These are phyloP conservation scores for Acrocyrtus sp. DNA, from an alignment of 2,888 invertebrate species.

Conservation along the genomic window DNA sequence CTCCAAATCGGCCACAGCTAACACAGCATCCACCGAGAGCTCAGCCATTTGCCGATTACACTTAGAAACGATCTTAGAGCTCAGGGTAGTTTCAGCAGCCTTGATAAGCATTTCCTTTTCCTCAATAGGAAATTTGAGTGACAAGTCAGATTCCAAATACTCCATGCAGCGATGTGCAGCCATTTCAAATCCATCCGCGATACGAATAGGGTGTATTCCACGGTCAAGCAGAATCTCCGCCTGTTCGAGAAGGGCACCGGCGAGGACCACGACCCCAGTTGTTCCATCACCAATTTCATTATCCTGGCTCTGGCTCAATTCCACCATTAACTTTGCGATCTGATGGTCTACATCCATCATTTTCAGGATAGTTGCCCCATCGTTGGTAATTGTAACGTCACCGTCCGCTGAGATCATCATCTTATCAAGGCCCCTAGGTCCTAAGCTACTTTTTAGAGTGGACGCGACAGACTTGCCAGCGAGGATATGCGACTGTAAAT, in stretches of 20 bases:
- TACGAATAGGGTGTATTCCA: constrained; percentile 96
- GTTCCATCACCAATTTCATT: constrained; percentile 99
- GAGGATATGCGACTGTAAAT: constrained; percentile 91
- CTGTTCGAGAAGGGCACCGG: constrained; percentile 93
- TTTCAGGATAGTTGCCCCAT: constrained; percentile 99
- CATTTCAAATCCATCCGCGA: constrained; percentile 98
- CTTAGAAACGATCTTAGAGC: constrained; percentile 98
- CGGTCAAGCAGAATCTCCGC: constrained; percentile 87
- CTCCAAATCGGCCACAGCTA: constrained; percentile 94
- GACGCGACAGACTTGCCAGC: constrained; percentile 94
- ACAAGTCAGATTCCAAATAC: constrained; percentile 83
- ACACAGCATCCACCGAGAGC: constrained; percentile 97
- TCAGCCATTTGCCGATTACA: constrained; percentile 98
- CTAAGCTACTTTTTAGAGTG: constrained; percentile 91
- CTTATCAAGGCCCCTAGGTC: constrained; percentile 97
- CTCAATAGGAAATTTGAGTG: constrained; percentile 89
- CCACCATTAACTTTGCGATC: constrained; percentile 97
- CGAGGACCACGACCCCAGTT: constrained; percentile 93
- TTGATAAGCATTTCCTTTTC: constrained; percentile 87
- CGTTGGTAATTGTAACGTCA: constrained; percentile 97
- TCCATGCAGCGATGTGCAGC: constrained; percentile 90
- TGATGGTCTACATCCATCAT: constrained; percentile 99
- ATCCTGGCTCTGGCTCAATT: constrained; percentile 98
- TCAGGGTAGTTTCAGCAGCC: constrained; percentile 97
- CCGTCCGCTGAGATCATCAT: constrained; percentile 98